These are phyloP conservation scores for Patella depressa DNA, from an alignment of 2,888 invertebrate genomes.

Conservation along the genomic window DNA sequence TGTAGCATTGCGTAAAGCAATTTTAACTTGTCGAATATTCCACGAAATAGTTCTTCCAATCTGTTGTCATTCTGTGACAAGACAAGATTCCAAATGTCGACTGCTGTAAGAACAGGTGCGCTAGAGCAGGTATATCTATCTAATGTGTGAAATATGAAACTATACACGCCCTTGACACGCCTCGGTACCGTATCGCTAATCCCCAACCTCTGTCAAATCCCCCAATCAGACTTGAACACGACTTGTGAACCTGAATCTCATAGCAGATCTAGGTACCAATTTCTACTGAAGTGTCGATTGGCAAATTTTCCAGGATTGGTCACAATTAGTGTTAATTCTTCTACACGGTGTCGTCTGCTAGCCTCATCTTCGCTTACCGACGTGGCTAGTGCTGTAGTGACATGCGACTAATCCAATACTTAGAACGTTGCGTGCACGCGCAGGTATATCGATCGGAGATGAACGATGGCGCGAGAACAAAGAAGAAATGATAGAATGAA, in stretches of 20 bases:
- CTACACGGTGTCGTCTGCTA: constrained; percentile 23
- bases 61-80: no score
- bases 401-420: no score
- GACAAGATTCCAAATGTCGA: no score
- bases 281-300: no score
- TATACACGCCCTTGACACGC: constrained; percentile 1
- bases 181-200: neutral
- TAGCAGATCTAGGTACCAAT: no score
- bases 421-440: constrained; percentile 20
- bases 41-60: no score
- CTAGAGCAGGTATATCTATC: neutral
- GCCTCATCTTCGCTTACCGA: constrained; percentile 10
- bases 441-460: constrained; percentile 26
- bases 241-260: neutral
- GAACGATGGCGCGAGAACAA: constrained; percentile 19
- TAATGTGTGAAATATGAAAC: neutral
- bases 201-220: neutral
- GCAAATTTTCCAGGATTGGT: neutral
- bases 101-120: neutral
- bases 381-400: no score
- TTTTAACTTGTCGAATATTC: no score
- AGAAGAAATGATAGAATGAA: constrained; percentile 24
- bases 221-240: constrained; percentile 5
- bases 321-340: constrained; percentile 7
- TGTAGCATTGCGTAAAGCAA: no score